Evolutionary conservation across 2,888 invertebrate genomes (phyloP).

Genomic region (Choristoneura rosaceana): DNA sequence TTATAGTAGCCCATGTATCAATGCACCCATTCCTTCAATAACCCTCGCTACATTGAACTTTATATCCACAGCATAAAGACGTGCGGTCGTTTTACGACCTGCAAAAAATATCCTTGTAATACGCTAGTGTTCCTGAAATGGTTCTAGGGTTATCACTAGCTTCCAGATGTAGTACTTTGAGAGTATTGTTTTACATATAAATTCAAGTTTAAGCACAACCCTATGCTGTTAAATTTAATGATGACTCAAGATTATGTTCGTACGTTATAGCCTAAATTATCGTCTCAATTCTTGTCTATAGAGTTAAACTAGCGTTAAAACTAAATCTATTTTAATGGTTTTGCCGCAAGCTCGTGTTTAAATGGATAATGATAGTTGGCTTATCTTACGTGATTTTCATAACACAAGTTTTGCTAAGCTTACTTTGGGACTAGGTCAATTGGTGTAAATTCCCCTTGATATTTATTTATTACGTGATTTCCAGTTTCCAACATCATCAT

Average conservation of each 20-base stretch:
- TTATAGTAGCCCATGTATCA: constrained; percentile 7
- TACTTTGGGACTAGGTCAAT: too few relatives aligned
- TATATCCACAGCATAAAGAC: neutral
- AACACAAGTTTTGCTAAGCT: too few relatives aligned
- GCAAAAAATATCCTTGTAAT: neutral
- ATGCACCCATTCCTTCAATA: neutral
- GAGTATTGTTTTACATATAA: neutral
- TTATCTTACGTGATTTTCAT: too few relatives aligned
- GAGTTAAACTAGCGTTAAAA: too few relatives aligned
- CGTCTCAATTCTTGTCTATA: too few relatives aligned
- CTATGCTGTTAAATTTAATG: neutral
- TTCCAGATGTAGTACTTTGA: neutral
- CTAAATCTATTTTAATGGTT: too few relatives aligned
- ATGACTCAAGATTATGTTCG: neutral
- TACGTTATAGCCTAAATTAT: neutral
- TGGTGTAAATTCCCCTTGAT: too few relatives aligned
- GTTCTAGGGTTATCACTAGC: constrained; percentile 8
- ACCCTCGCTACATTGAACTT: constrained; percentile 6
- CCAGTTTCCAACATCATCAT: too few relatives aligned
- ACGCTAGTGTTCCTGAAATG: neutral
- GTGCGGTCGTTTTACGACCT: neutral
- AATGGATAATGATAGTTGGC: too few relatives aligned
- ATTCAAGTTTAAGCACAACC: neutral
- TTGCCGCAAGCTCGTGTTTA: too few relatives aligned
- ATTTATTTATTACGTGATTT: too few relatives aligned